These are phyloP conservation scores for Spilosoma lubricipeda DNA, from an alignment of 2,888 invertebrate species.

Conservation along the genomic window DNA sequence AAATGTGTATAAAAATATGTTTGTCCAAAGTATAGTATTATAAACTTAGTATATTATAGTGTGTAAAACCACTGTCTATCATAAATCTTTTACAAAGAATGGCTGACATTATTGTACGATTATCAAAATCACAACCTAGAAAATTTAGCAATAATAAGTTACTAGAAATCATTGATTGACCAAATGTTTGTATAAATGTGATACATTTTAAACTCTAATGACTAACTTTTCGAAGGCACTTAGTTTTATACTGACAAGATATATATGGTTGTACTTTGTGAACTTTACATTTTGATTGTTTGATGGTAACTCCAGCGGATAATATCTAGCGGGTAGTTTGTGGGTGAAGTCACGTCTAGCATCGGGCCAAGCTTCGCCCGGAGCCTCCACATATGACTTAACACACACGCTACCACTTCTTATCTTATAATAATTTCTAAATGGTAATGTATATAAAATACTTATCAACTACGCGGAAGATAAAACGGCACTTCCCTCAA, in stretches of 20 bases:
- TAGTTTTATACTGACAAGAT: constrained; percentile 83
- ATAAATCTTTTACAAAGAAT: constrained; percentile 26
- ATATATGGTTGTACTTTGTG: constrained; percentile 81
- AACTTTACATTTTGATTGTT: constrained; percentile 83
- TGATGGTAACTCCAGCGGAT: constrained; percentile 84
- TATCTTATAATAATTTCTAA: constrained; percentile 79
- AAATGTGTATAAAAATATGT: constrained; percentile 50
- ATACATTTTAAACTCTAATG: constrained; percentile 82
- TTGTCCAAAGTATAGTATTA: constrained; percentile 40
- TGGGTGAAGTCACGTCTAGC: constrained; percentile 62
- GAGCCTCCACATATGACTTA: constrained; percentile 54
- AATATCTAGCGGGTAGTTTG: constrained; percentile 70
- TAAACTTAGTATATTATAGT: constrained; percentile 26
- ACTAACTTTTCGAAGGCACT: constrained; percentile 85
- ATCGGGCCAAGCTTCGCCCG: constrained; percentile 9
- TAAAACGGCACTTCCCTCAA: constrained; percentile 68
- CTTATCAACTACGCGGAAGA: constrained; percentile 81
- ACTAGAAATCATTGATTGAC: constrained; percentile 54
- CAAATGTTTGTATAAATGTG: constrained; percentile 59
- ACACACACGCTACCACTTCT: constrained; percentile 64
- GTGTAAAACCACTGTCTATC: constrained; percentile 30
- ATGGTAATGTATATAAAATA: constrained; percentile 84
- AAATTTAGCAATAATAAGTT: constrained; percentile 64
- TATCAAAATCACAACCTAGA: constrained; percentile 74
- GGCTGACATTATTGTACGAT: constrained; percentile 41